phyloP scores from a whole-genome alignment of 2,797 vertebrate species.

The Tragopan temminckii region DNA sequence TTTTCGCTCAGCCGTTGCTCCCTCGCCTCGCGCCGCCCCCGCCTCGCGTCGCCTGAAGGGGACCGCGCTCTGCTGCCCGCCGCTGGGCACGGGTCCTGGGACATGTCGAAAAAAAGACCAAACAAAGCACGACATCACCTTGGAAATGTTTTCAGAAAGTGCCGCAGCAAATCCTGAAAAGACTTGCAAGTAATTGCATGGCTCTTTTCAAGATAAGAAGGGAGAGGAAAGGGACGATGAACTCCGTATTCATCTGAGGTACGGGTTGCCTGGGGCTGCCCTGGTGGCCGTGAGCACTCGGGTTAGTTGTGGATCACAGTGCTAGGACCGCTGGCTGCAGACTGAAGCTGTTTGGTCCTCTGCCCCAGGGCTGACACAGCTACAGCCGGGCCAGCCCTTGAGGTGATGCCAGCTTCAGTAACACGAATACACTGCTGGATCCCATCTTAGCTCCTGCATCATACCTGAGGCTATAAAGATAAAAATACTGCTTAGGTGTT shows the following conservation, averaged over 20 bases:
- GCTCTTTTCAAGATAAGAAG: rapidly evolving
- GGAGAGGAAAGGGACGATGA: not conserved
- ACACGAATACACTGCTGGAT: not conserved
- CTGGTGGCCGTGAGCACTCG: not conserved
- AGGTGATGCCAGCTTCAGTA: not conserved
- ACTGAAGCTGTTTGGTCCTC: not conserved
- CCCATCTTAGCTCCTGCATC: not conserved
- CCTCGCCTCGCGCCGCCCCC: not conserved
- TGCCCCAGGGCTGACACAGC: not conserved
- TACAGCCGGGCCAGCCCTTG: rapidly evolving
- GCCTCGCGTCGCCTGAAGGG: not conserved
- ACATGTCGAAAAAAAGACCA: rapidly evolving
- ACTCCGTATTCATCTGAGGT: rapidly evolving
- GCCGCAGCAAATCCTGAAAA: not conserved
- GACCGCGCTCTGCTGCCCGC: rapidly evolving
- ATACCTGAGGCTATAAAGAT: not conserved
- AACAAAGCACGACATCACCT: rapidly evolving
- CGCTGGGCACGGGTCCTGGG: rapidly evolving
- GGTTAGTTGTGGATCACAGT: not conserved
- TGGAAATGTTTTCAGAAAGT: rapidly evolving
- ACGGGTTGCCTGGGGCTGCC: not conserved
- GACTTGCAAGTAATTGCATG: not conserved
- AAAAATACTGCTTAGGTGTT: not conserved
- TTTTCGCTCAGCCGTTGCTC: rapidly evolving
- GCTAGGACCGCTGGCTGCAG: not conserved